Evolutionary conservation across 1,140 invertebrate species (phyloP), one percentile per base, ranked within the genome.

Genomic region (Limonius californicus): DNA sequence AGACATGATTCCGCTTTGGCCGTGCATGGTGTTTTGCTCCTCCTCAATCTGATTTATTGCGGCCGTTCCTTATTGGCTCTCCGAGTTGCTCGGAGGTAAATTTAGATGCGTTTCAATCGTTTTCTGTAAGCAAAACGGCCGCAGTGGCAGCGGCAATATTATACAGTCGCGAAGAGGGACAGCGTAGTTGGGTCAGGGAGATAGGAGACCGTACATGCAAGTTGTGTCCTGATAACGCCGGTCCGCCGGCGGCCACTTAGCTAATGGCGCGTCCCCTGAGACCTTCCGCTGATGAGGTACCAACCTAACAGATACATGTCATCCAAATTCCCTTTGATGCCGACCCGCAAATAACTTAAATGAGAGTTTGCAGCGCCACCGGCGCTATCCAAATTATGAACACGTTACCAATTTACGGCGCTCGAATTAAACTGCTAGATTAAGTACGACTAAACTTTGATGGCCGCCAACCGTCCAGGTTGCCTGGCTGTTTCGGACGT

Each of bases 281-380:
- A 42, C 27, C 30, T 14, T 15, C 47, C 54, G 59, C 59, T 65
- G 65, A 67, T 67, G 68, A 69, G 59, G 59, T 56, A 54, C 54
- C 54, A 59, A 66, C 65, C 60, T 67, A 69, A 69, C 67, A 69
- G 68, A 67, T 70, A 70, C 64, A 66, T 65, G 68, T 66, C 68
- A 64, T 68, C 67, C 66, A 70, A 70, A 70, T 68, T 70, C 66
- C 59, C 66, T 70, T 70, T 70, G 68, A 70, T 70, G 64, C 63
- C 55, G 30, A 43, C 32, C 55, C 64, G 60, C 62, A 63, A 68
- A 68, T 70, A 66, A 66, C 60, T 68, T 66, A 64, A 69, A 67
- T 67, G 62, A 50, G 59, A 66, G 64, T 65, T 65, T 61, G 59
- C 58, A 68, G 54, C 56, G 42, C 61, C 55, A 42, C 27, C 35